These are phyloP conservation scores for Drosophila prolongata DNA, from an alignment of 2,888 invertebrate species.

Conservation along the genomic window DNA sequence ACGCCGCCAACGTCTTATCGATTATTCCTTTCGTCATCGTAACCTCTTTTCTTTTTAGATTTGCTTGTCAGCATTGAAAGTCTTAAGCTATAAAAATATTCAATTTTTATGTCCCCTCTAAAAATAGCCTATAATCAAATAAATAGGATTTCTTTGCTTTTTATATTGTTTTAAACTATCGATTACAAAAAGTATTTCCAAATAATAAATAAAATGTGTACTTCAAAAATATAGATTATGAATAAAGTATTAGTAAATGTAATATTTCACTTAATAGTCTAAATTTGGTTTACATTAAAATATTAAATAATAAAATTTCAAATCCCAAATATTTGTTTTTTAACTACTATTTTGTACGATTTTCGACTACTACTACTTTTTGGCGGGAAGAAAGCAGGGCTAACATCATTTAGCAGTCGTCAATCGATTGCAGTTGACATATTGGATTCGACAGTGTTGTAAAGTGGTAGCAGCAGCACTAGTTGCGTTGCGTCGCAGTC, in stretches of 20 bases:
- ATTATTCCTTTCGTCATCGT: conserved; percentile 50
- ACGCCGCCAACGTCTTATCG: conserved; percentile 60
- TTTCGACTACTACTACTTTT: neutral
- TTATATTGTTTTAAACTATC: too few relatives aligned
- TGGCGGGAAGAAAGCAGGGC: conserved; percentile 1
- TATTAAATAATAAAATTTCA: too few relatives aligned
- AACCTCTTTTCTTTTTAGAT: neutral
- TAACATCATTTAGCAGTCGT: conserved; percentile 16
- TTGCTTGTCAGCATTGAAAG: neutral
- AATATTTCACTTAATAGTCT: too few relatives aligned
- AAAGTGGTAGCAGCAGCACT: conserved; percentile 13
- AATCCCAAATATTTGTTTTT: too few relatives aligned
- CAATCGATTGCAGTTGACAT: conserved; percentile 13
- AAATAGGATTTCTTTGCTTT: too few relatives aligned
- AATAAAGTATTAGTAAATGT: too few relatives aligned
- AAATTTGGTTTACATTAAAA: too few relatives aligned
- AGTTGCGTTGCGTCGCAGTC: conserved; percentile 27
- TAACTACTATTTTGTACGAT: too few relatives aligned
- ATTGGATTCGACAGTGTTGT: conserved; percentile 9
- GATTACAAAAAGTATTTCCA: too few relatives aligned
- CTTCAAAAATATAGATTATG: too few relatives aligned
- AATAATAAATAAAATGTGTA: too few relatives aligned
- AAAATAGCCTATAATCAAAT: too few relatives aligned
- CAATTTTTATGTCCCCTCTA: neutral
- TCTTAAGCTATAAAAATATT: neutral